phyloP scores from a whole-genome alignment of 2,888 invertebrate species.

The Drosophila silvestris region DNA sequence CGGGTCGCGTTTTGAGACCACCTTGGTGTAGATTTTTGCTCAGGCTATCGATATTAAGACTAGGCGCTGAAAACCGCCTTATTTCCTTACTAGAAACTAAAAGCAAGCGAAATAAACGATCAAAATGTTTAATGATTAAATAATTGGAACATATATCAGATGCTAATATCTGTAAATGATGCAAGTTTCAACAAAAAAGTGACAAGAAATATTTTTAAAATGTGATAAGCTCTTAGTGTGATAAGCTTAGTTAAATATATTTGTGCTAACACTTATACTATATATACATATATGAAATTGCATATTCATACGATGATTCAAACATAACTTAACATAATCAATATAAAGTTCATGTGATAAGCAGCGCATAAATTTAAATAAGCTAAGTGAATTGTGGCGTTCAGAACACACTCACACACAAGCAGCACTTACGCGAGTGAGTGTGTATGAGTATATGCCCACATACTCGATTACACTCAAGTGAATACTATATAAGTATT shows the following conservation, averaged over 20 bases:
- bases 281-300: slow-evolving; percentile 9
- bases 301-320: slow-evolving; percentile 32
- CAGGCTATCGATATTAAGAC: not conserved
- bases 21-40: slow-evolving; percentile 1
- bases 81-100: not conserved
- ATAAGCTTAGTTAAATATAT: slow-evolving; percentile 11
- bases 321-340: slow-evolving; percentile 67
- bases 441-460: not conserved
- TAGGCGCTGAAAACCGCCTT: not conserved
- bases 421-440: not conserved
- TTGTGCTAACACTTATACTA: not conserved
- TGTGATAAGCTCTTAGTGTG: slow-evolving; percentile 21
- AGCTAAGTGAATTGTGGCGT: slow-evolving; percentile 74
- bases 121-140: not conserved
- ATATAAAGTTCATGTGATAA: slow-evolving; percentile 80
- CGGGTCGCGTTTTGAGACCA: slow-evolving; percentile 3
- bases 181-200: not conserved
- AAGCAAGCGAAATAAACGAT: not conserved
- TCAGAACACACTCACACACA: slow-evolving; percentile 24
- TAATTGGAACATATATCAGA: not conserved
- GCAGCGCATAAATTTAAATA: slow-evolving; percentile 78
- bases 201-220: not conserved
- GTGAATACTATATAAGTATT: slow-evolving; percentile 11
- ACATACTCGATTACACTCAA: slow-evolving; percentile 16
- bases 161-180: not conserved